Base-by-base conservation (phyloP, 2,113 vertebrate genomes). In the Lichenostomus cassidix region DNA sequence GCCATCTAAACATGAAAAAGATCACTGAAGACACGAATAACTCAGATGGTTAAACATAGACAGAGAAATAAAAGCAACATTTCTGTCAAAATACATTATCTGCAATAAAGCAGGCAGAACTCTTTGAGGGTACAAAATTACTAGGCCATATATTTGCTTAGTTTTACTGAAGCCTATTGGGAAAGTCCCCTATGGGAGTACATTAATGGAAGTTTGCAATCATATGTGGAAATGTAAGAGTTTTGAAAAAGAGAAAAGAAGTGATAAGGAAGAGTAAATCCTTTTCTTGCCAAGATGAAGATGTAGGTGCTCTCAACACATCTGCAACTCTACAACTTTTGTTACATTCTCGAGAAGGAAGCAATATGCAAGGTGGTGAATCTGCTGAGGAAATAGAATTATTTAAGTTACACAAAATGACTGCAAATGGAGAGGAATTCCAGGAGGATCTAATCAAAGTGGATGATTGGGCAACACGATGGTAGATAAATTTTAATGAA, bases 361-460 rank as follows among this genome's bases (percentile, higher is more conserved):
- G 56, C 55, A 79, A 75, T 47, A 86, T 44, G 50, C 44, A 95
- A 78, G 42, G 68, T 47, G 23, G 63, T 86, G 73, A 96, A 94
- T 95, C 84, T 94, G 94, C 94, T 97, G 96, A 97, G 60, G 89
- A 87, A 75, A 91, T 28, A 88, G 83, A 97, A 97, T 97, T 95
- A 97, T 94, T 82, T 84, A 96, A 95, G 93, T 91, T 95, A 88
- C 69, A 75, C 49, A 93, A 96, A 96, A 73, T 93, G 83, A 70
- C 62, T 85, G 94, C 95, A 92, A 95, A 95, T 59, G 78, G 55
- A 80, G 87, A 83, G 77, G 80, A 97, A 97, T 97, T 98, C 96
- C 97, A 97, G 89, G 89, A 97, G 97, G 96, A 98, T 89, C 94
- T 97, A 95, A 97, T 97, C 97, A 97, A 97, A 98, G 83, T n/a